These are phyloP conservation scores for Hippocampus abdominalis DNA, from an alignment of 2,113 vertebrate species.

Conservation along the genomic window DNA sequence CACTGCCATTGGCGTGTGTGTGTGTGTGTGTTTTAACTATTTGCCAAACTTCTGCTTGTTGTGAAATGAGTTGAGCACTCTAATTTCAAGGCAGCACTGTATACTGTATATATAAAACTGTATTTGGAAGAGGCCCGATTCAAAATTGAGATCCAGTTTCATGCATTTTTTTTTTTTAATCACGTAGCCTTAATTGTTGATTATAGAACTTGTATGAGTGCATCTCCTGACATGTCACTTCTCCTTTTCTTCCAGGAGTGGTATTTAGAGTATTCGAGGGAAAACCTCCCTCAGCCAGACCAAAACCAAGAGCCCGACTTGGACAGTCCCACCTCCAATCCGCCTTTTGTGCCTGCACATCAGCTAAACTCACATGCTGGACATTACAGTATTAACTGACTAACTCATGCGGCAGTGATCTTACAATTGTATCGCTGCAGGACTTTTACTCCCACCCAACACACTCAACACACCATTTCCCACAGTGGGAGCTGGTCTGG, in stretches of 20 bases:
- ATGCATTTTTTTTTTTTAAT: too few species aligned
- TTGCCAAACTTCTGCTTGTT: too few species aligned
- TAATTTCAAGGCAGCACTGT: too few species aligned
- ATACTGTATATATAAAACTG: too few species aligned
- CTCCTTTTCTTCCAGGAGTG: constrained; percentile 77
- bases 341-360: constrained; percentile 50
- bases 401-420: constrained; percentile 6
- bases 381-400: constrained; percentile 73
- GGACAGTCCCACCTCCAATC: constrained; percentile 52
- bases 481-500: constrained; percentile 1
- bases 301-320: constrained; percentile 43
- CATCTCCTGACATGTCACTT: not conserved
- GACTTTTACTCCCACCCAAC: not conserved
- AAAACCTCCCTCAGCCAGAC: constrained; percentile 71
- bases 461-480: not conserved
- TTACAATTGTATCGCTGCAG: not conserved
- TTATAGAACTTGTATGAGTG: not conserved
- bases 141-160: too few species aligned
- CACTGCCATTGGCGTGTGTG: too few species aligned
- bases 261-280: constrained; percentile 85
- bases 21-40: too few species aligned
- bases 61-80: too few species aligned
- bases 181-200: too few species aligned
- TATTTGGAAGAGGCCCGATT: too few species aligned
- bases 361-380: constrained; percentile 76